Evolutionary conservation across 2,113 vertebrate species (phyloP), one percentile per base, ranked within the genome.

Genomic region (Pollachius pollachius): DNA sequence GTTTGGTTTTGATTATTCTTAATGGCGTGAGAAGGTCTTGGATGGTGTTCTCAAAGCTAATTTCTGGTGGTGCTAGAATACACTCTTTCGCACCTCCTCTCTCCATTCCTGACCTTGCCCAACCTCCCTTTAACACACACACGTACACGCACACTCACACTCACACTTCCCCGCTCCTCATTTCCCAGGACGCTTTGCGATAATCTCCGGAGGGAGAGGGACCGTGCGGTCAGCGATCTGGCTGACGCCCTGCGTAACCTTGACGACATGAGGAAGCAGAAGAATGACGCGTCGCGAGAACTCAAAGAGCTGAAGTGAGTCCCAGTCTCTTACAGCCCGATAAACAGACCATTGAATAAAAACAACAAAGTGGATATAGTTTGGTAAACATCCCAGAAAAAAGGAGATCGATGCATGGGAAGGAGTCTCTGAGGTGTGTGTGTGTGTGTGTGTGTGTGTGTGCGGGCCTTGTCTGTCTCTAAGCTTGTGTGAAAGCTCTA

Each of bases 211-310:
- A 90, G 97, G 69, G 97, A 98, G 77, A 90, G 96, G 71, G 97
- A 99, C 81, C 88, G 96, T 52, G 96, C 96, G 0, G 96, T 98
- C 76, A 98, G 96, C 1, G 96, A 98, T 78, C 89, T 98, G 86
- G 96, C 96, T 0, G 97, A 98, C 66, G 95, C 96, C 25, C 91
- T 99, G 79, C 94, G 96, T 11, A 96, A 97, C 80, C 90, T 99
- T 79, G 97, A 99, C 3, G 97, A 99, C 52, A 98, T 94, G 89
- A 94, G 96, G 76, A 98, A 98, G 68, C 96, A 98, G 91, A 97
- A 97, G 76, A 98, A 98, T 0, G 96, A 99, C 0, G 84, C 95
- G 0, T 76, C 93, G 73, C 90, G 96, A 71, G 96, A 99, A 69
- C 90, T 99, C 62, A 98, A 97, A 80, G 96, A 98, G 62, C 86